Percentiles rank a stretch among this genome's conserved stretches.
phyloP scores from a whole-genome alignment of 1,140 invertebrate genomes.

The Andrena cerasifolii region DNA sequence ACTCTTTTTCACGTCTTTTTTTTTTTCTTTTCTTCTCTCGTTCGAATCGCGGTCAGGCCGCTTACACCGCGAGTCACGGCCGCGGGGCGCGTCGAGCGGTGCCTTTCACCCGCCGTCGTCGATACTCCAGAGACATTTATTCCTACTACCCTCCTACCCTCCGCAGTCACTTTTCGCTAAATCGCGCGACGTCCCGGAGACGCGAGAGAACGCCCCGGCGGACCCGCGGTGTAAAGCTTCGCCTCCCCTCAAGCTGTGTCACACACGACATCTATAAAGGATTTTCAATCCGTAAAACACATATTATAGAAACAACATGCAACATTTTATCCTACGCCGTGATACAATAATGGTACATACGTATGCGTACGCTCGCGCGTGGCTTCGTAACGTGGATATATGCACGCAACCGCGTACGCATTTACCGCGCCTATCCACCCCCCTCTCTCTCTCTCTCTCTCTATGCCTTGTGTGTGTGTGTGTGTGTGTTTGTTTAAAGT shows the following conservation, averaged over 20 bases:
- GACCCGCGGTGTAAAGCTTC: conserved; percentile 57
- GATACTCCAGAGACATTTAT: neutral
- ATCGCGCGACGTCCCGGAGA: conserved; percentile 26
- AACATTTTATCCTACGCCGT: conserved; percentile 81
- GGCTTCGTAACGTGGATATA: conserved; percentile 36
- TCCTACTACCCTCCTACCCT: neutral
- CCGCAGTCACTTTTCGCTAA: neutral
- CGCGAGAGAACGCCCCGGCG: conserved; percentile 2
- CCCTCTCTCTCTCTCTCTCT: neutral
- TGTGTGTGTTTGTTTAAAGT: neutral
- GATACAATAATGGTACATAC: conserved; percentile 74
- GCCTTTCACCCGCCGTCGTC: neutral
- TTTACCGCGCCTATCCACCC: conserved; percentile 10
- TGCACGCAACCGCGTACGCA: conserved; percentile 44
- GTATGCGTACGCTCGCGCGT: conserved; percentile 53
- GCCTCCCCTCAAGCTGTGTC: conserved; percentile 65
- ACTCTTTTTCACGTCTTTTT: conserved; percentile 1
- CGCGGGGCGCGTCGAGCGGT: neutral
- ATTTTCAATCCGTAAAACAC: conserved; percentile 80
- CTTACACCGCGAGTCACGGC: conserved; percentile 56
- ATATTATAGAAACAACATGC: conserved; percentile 82
- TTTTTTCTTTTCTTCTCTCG: conserved; percentile 16
- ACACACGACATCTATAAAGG: conserved; percentile 79
- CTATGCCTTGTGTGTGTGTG: neutral
- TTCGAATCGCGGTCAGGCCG: conserved; percentile 46